These are phyloP conservation scores for Chrysomela aeneicollis DNA, from an alignment of 2,888 invertebrate genomes.

Conservation along the genomic window DNA sequence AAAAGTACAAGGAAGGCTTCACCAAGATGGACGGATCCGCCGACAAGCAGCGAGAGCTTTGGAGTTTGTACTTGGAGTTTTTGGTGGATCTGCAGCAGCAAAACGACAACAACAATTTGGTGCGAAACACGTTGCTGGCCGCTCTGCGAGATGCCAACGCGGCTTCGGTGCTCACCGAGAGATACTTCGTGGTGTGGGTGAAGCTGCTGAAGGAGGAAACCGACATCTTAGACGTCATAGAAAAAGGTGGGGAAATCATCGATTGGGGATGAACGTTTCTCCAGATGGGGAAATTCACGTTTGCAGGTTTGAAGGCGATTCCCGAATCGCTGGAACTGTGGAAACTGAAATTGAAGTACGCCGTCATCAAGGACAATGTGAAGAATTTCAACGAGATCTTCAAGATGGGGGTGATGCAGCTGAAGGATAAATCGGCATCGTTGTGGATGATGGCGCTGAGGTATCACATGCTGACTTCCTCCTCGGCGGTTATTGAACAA, in stretches of 20 bases:
- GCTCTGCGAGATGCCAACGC: slow-evolving; percentile 44
- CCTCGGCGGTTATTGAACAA: slow-evolving; percentile 56
- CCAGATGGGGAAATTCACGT: neutral
- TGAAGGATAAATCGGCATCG: slow-evolving; percentile 59
- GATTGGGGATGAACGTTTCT: neutral
- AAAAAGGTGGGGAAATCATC: slow-evolving; percentile 38
- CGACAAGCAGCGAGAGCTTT: slow-evolving; percentile 42
- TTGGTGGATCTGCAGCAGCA: slow-evolving; percentile 57
- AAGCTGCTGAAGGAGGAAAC: slow-evolving; percentile 47
- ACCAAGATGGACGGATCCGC: slow-evolving; percentile 31
- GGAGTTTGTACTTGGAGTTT: slow-evolving; percentile 64
- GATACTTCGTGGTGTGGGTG: slow-evolving; percentile 53
- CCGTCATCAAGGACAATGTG: slow-evolving; percentile 60
- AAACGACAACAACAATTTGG: slow-evolving; percentile 46
- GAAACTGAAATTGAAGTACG: slow-evolving; percentile 63
- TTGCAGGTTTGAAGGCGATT: slow-evolving; percentile 60
- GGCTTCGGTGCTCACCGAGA: slow-evolving; percentile 44
- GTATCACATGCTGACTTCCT: slow-evolving; percentile 56
- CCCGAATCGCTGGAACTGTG: slow-evolving; percentile 64
- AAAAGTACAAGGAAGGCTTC: slow-evolving; percentile 50
- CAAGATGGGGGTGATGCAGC: slow-evolving; percentile 54
- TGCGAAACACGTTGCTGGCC: slow-evolving; percentile 61
- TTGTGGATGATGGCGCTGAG: slow-evolving; percentile 61
- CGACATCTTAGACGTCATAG: slow-evolving; percentile 44
- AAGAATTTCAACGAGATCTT: slow-evolving; percentile 52